phyloP scores from a whole-genome alignment of 1,140 invertebrate species.

The Oedothorax gibbosus region DNA sequence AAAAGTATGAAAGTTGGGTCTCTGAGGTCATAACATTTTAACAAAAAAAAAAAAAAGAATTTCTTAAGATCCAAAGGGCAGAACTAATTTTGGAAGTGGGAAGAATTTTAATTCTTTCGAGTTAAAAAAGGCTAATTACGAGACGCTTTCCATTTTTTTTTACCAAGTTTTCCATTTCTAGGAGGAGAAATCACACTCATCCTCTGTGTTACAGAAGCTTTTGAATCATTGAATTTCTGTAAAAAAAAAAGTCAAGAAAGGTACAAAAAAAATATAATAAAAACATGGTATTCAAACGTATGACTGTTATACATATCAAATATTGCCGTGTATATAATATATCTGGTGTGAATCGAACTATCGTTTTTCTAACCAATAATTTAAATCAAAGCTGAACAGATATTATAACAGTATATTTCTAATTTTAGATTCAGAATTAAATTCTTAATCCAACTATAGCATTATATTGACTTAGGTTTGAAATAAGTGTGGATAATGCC shows the following conservation, averaged over 20 bases:
- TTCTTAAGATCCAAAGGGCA: too few species aligned
- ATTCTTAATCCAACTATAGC: too few species aligned
- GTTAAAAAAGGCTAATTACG: too few species aligned
- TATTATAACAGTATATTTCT: too few species aligned
- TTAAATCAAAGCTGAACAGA: background rate
- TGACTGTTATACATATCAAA: background rate
- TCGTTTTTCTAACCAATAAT: background rate
- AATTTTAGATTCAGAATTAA: too few species aligned
- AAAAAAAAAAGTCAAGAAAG: background rate
- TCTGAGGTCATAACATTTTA: too few species aligned
- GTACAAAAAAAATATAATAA: background rate
- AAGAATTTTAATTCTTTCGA: too few species aligned
- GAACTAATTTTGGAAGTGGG: too few species aligned
- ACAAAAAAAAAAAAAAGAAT: too few species aligned
- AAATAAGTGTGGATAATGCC: too few species aligned
- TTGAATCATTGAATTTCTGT: constrained; percentile 1
- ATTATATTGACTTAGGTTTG: too few species aligned
- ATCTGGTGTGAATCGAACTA: background rate
- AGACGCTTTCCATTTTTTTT: background rate
- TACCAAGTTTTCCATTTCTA: constrained; percentile 44
- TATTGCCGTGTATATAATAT: background rate
- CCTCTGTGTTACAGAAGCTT: constrained; percentile 4
- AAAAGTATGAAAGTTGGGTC: too few species aligned
- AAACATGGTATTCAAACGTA: background rate
- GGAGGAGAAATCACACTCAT: constrained; percentile 33